Base-by-base conservation (phyloP, 1,140 invertebrate species). In the Anthonomus grandis region DNA sequence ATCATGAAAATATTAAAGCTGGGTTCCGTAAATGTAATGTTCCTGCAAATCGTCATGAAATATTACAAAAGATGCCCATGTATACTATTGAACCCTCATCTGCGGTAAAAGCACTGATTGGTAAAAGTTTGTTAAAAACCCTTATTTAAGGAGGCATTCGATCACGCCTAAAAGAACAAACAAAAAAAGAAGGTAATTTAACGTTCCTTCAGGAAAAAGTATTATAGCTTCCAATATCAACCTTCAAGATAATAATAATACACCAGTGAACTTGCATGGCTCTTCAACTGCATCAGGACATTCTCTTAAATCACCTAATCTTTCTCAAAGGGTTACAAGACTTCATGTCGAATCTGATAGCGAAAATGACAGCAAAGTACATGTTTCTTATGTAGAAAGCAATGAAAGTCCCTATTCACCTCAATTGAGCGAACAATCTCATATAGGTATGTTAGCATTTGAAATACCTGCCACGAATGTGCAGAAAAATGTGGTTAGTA, bases 61-160 rank as follows among this genome's bases (percentile, higher is more conserved):
- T 31, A 31, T 31, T 31, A 31, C 27, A 31, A 31, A 31, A n/a
- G n/a, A 6, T 31, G 27, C n/a, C 27, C 27, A 31, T 31, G 27
- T 31, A 31, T 31, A 31, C 27, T 31, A 31, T 31, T 31, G 27
- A 31, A 8, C 6, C 27, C n/a, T 31, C n/a, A 31, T n/a, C 27
- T 59, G 46, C 51, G 63, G 64, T 47, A 64, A 61, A 52, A 58
- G 42, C 42, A 49, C 49, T 18, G 22, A 3, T 45, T 45, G 42
- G 42, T 45, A 22, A 45, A 45, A 19, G 22, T 45, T 45, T 18
- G 24, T 18, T 45, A 22, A 45, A 22, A 3, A 45, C 42, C 21
- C 24, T n/a, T 22, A 21, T 18, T 45, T 22, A 9, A 45, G 24
- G 42, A 45, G 21, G 5, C 42, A 24, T 4, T 22, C 13, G 8